Evolutionary conservation across 1,140 invertebrate genomes (phyloP), one percentile per base, ranked within the genome.

Genomic region (Bicyclus anynana): DNA sequence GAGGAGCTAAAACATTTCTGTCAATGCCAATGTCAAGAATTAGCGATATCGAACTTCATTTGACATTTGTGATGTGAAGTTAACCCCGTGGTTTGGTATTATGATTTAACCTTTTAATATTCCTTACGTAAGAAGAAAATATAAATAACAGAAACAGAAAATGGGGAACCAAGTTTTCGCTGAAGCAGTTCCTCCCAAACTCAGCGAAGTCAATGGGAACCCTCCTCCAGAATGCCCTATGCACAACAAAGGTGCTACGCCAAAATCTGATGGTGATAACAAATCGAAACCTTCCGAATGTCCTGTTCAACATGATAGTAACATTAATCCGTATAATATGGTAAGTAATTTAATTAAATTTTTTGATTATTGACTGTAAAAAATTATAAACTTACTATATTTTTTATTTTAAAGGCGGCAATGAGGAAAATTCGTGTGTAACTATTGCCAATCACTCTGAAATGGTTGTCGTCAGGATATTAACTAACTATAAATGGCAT

Each of bases 211-310:
- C 33, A 80, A 67, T 77, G 73, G 20, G 59, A 91, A 77, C 84
- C 91, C 71, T 9, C 93, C 93, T 33, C 90, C 92, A 21, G 93
- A 94, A 89, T 95, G 94, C 79, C 94, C 94, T 5, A 94, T 95
- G 93, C 94, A 95, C 70, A 91, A 92, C 56, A 91, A 87, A 61
- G 52, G 49, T 13, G 29, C 56, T 5, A 57, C 65, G 13, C 12
- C 61, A 18, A 50, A 71, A 64, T 55, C 62, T 44, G 56, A 73
- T 59, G 69, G 62, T 44, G 56, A 73, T 59, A 70, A 64, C 53
- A 69, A 80, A 56, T 55, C 60, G 57, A 3, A 64, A 54, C 63
- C 66, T 7, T 92, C 91, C 0, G 93, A 94, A 77, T 95, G 94
- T 76, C 94, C 94, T 1, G 90, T 94, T 13, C 77, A 91, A 67